These are phyloP conservation scores for Acrocera orbiculus DNA, from an alignment of 2,888 invertebrate species.

Conservation along the genomic window DNA sequence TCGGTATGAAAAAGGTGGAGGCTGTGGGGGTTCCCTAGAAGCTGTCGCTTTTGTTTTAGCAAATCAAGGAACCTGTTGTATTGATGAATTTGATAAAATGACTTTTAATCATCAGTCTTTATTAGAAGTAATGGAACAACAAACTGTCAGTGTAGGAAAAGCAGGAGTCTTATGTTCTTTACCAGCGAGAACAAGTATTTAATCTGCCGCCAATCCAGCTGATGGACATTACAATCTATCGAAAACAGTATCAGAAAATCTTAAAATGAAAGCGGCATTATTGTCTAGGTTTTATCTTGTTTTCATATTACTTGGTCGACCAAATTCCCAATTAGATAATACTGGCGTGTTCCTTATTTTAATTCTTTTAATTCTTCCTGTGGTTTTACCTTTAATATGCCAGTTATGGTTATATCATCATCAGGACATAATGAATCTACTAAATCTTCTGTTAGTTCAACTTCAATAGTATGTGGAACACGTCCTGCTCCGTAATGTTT, in stretches of 20 bases:
- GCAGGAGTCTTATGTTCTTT: slow-evolving; percentile 71
- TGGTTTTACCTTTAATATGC: slow-evolving; percentile 57
- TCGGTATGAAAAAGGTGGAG: slow-evolving; percentile 44
- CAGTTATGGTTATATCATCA: slow-evolving; percentile 72
- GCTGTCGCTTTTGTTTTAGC: slow-evolving; percentile 77
- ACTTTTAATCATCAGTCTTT: slow-evolving; percentile 58
- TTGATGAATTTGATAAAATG: slow-evolving; percentile 95
- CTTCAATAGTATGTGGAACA: slow-evolving; percentile 64
- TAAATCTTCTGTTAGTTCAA: slow-evolving; percentile 67
- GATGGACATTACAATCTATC: slow-evolving; percentile 76
- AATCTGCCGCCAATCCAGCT: slow-evolving; percentile 86
- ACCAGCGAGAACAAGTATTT: slow-evolving; percentile 64
- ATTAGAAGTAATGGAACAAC: slow-evolving; percentile 89
- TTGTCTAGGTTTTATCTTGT: slow-evolving; percentile 85
- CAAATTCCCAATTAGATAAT: slow-evolving; percentile 42
- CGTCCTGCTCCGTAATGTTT: slow-evolving; percentile 43
- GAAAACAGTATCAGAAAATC: slow-evolving; percentile 76
- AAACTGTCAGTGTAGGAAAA: slow-evolving; percentile 76
- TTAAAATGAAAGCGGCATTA: slow-evolving; percentile 68
- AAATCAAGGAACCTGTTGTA: slow-evolving; percentile 77
- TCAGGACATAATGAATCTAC: slow-evolving; percentile 74
- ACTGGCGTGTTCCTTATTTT: slow-evolving; percentile 36
- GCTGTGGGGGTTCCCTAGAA: slow-evolving; percentile 56
- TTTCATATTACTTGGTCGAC: slow-evolving; percentile 75
- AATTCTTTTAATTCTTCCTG: slow-evolving; percentile 15